Base-by-base conservation (phyloP, 2,797 vertebrate species). In the Nannoperca obscura region DNA sequence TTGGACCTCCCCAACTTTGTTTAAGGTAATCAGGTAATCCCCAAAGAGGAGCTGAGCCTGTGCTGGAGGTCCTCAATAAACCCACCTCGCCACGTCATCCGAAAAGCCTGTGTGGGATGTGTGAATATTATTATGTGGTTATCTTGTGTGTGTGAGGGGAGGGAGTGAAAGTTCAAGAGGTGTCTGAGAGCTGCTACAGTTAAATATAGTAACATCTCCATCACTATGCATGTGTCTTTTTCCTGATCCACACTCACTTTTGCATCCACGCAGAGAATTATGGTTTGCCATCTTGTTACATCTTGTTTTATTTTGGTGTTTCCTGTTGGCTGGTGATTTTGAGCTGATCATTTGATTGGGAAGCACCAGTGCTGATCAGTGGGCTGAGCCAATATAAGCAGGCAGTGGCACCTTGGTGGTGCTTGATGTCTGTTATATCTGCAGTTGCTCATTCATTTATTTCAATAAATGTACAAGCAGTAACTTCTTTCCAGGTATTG, bases 31-130 rank as follows among this genome's bases (percentile, higher is more conserved):
- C n/a, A 63, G 47, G 50, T 61, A 38, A 63, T 57, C 27, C 36
- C n/a, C 34, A 32, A 64, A 64, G 22, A 42, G 30, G 58, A 49
- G 30, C 7, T 59, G 22, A 42, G 60, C 49, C 40, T 62, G 7
- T n/a, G 20, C 20, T 57, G 7, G 14, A 67, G 22, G 42, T 55
- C 65, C 49, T 32, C 24, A 17, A 60, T 57, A 60, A 81, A 60
- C 34, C 27, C 76, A 30, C 38, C 53, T 50, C 42, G 59, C 30
- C 47, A 73, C 74, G 75, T 69, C 24, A 77, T 68, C 9, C 80
- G 59, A 36, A 66, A 61, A 52, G 71, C 61, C 50, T 72, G 65
- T 64, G 73, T 78, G 76, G 74, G 80, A 76, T 65, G 55, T 67
- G 47, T 68, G 60, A 50, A 69, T 67, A 38, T 71, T 42, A 82